Evolutionary conservation across 1,140 invertebrate species (phyloP).

Genomic region (Pygmarrhopalites habei): DNA sequence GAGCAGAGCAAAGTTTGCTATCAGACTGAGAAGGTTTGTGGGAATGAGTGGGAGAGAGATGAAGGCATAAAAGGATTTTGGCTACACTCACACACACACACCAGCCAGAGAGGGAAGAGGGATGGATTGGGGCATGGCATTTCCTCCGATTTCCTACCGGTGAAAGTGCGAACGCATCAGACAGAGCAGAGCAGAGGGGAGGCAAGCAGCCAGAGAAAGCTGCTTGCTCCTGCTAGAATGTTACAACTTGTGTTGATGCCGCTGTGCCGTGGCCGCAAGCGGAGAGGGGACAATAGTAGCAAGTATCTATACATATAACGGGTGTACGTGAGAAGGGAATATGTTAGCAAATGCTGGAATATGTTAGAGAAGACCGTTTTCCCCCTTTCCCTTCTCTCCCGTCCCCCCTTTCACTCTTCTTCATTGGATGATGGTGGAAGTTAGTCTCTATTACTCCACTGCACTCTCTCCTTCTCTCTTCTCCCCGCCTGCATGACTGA

Average conservation of each 20-base stretch:
- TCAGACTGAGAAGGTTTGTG: conserved; percentile 4
- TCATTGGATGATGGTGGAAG: too few species aligned
- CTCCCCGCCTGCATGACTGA: too few species aligned
- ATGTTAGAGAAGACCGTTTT: too few species aligned
- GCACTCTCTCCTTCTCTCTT: too few species aligned
- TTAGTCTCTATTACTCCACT: too few species aligned
- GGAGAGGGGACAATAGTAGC: too few species aligned
- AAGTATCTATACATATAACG: neutral
- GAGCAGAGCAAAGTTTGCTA: conserved; percentile 2
- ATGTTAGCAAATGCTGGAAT: too few species aligned
- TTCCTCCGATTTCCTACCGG: conserved; percentile 10
- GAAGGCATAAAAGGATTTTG: conserved; percentile 7
- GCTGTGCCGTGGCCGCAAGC: neutral
- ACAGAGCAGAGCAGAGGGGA: neutral
- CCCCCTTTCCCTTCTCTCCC: too few species aligned
- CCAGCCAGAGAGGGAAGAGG: too few species aligned
- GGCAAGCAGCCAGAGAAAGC: neutral
- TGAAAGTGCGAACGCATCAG: conserved; percentile 15
- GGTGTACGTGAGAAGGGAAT: neutral
- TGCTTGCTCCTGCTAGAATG: neutral
- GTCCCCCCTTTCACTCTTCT: too few species aligned
- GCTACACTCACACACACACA: too few species aligned
- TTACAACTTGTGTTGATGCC: neutral
- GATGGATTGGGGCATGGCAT: conserved; percentile 15
- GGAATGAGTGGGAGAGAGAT: conserved; percentile 3